Evolutionary conservation across 35 echinoderm and acorn worm genomes (phyloP).

Genomic region (Holothuria glaberrima): DNA sequence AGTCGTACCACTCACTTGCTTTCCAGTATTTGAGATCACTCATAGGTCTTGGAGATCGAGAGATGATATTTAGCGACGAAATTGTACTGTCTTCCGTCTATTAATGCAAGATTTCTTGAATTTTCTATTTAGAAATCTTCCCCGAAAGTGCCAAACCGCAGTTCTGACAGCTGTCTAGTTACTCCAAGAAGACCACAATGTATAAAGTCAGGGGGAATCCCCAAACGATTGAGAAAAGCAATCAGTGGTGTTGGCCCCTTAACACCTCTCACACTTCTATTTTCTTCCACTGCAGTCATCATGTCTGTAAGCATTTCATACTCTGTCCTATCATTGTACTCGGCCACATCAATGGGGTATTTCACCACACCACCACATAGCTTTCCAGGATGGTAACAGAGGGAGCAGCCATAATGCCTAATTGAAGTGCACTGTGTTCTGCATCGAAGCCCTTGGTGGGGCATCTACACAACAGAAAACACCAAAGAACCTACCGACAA

Average conservation of each 20-base stretch:
- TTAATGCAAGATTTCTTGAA: too few species aligned
- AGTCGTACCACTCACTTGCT: slow-evolving; percentile 68
- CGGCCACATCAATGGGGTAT: slow-evolving; percentile 60
- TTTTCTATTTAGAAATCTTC: too few species aligned
- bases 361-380: slow-evolving; percentile 36
- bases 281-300: slow-evolving; percentile 32
- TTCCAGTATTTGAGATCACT: slow-evolving; percentile 63
- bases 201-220: slow-evolving; percentile 66
- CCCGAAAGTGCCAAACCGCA: background rate
- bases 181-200: slow-evolving; percentile 52
- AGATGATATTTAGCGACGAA: slow-evolving; percentile 8
- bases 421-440: slow-evolving; percentile 57
- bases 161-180: background rate
- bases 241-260: slow-evolving; percentile 62
- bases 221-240: slow-evolving; percentile 34
- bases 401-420: slow-evolving; percentile 67
- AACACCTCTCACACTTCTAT: slow-evolving; percentile 19
- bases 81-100: background rate
- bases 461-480: slow-evolving; percentile 81
- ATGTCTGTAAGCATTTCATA: slow-evolving; percentile 58
- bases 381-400: slow-evolving; percentile 72
- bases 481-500: slow-evolving; percentile 35
- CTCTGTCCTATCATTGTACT: slow-evolving; percentile 59
- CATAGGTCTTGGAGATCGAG: slow-evolving; percentile 51
- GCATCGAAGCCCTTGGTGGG: slow-evolving; percentile 42